These are phyloP conservation scores for Drosophila colorata DNA, from an alignment of 2,888 invertebrate genomes.

Conservation along the genomic window DNA sequence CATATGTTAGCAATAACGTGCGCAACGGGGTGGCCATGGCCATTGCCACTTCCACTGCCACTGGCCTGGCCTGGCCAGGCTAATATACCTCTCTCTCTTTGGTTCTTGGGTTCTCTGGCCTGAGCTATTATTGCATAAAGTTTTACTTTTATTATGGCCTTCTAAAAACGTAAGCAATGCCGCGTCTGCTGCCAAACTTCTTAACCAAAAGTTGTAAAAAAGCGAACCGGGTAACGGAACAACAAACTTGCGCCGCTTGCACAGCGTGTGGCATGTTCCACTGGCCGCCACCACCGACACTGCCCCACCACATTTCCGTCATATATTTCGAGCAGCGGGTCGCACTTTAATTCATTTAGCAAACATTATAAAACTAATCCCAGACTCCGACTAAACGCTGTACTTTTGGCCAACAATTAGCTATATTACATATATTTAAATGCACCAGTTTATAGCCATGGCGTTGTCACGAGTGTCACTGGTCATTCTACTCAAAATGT, in stretches of 20 bases:
- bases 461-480: too few relatives aligned
- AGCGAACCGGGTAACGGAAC: constrained; percentile 30
- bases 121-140: constrained; percentile 72
- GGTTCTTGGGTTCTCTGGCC: constrained; percentile 4
- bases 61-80: constrained; percentile 10
- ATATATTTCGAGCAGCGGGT: constrained; percentile 13
- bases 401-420: too few relatives aligned
- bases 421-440: too few relatives aligned
- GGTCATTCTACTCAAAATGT: too few relatives aligned
- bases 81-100: neutral
- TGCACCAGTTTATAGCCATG: too few relatives aligned
- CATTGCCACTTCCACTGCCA: constrained; percentile 1
- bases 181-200: constrained; percentile 39
- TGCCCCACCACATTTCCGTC: neutral
- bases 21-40: constrained; percentile 32
- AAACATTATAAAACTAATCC: constrained; percentile 15
- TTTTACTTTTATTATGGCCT: constrained; percentile 68
- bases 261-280: constrained; percentile 54
- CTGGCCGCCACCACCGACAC: constrained; percentile 6
- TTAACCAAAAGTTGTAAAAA: constrained; percentile 43
- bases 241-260: constrained; percentile 60
- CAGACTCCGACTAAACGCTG: constrained; percentile 2
- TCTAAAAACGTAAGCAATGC: constrained; percentile 11
- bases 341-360: constrained; percentile 26
- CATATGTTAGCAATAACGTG: constrained; percentile 75